Percentiles rank a stretch among this genome's conserved stretches.
Conservation (phyloP, 2,888 invertebrate genomes). For the Drosophila suboccidentalis region DNA sequence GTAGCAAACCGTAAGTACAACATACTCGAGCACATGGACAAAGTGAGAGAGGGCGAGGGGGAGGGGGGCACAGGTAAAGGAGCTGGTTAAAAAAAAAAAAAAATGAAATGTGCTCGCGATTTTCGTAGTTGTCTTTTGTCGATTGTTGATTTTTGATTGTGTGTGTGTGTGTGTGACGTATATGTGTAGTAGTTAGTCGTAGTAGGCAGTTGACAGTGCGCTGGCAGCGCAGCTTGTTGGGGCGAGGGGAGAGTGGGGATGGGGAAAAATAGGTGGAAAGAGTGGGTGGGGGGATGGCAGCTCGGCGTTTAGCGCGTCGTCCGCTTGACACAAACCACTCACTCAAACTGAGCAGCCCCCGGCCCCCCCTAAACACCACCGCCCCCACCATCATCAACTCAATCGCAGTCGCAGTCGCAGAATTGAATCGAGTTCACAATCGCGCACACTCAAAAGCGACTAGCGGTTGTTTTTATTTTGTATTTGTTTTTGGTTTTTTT, state of each 20-base stretch:
- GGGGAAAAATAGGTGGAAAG: neutral
- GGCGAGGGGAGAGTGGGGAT: neutral
- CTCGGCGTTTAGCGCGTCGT: conserved; percentile 33
- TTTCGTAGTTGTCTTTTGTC: conserved; percentile 72
- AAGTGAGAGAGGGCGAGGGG: neutral
- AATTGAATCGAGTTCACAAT: conserved; percentile 34
- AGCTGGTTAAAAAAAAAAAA: conserved; percentile 50
- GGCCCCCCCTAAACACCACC: neutral
- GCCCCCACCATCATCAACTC: neutral
- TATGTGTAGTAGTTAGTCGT: conserved; percentile 56
- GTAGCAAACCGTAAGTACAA: conserved; percentile 58
- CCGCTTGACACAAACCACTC: conserved; percentile 53
- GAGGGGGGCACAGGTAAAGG: conserved; percentile 29
- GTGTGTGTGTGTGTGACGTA: conserved; percentile 20
- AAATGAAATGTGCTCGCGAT: conserved; percentile 47
- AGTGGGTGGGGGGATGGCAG: conserved; percentile 3
- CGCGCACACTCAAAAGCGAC: conserved; percentile 42
- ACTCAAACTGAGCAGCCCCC: conserved; percentile 45
- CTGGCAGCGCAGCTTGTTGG: conserved; percentile 12
- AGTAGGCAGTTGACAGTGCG: conserved; percentile 36
- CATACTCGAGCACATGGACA: conserved; percentile 19
- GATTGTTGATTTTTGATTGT: conserved; percentile 48
- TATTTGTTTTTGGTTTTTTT: neutral
- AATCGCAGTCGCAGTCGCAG: conserved; percentile 28
- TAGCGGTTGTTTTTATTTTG: conserved; percentile 9